These are phyloP conservation scores for Acanthis flammea DNA, from an alignment of 2,797 vertebrate species.

Conservation along the genomic window DNA sequence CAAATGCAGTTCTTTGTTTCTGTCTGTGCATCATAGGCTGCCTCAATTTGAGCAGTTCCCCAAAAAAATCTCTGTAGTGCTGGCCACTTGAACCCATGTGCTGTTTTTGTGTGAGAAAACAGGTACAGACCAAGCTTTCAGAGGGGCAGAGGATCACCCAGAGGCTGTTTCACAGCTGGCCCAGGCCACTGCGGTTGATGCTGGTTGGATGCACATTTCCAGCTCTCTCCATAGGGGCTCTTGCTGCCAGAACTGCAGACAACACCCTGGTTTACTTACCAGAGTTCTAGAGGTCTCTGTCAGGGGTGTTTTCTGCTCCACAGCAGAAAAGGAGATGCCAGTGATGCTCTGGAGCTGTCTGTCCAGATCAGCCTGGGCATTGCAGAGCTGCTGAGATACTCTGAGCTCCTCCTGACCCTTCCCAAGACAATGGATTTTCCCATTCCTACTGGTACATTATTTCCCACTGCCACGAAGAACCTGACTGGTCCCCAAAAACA, in stretches of 20 bases:
- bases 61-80: background rate
- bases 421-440: background rate
- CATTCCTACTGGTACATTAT: background rate
- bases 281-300: background rate
- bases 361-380: background rate
- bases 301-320: background rate
- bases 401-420: background rate
- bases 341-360: background rate
- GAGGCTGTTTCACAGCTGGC: background rate
- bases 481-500: background rate
- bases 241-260: background rate
- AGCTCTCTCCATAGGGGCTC: background rate
- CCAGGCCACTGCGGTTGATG: background rate
- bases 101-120: background rate
- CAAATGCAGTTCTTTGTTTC: background rate
- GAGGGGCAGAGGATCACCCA: background rate
- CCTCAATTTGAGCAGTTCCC: background rate
- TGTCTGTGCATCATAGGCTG: background rate
- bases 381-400: background rate
- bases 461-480: background rate
- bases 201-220: fast-evolving
- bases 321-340: background rate
- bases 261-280: background rate
- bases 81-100: fast-evolving
- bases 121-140: background rate